Conservation (phyloP, 2,797 vertebrate genomes). For the Thripadectes ignobilis region DNA sequence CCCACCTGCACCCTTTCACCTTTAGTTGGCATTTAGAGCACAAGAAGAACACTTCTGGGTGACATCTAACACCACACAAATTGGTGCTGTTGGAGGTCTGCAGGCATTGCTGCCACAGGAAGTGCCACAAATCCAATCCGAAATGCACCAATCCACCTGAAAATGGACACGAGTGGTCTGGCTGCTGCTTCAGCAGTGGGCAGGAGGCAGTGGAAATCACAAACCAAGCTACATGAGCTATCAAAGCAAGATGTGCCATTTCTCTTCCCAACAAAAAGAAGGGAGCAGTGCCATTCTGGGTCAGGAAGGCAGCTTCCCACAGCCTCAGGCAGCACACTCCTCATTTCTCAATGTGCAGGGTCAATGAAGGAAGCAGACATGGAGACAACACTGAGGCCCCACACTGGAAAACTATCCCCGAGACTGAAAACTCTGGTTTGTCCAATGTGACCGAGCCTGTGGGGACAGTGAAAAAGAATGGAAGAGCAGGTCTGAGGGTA, state of each 20-base stretch:
- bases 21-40: background rate
- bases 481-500: background rate
- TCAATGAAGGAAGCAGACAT: background rate
- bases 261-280: background rate
- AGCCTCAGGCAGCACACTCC: background rate
- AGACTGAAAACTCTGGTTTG: background rate
- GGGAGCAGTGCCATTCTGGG: background rate
- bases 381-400: background rate
- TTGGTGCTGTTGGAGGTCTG: background rate
- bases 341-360: background rate
- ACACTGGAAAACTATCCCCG: fast-evolving
- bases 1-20: background rate
- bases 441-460: fast-evolving
- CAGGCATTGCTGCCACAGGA: background rate
- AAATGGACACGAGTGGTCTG: background rate
- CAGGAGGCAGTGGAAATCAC: background rate
- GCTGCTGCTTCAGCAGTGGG: background rate
- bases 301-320: background rate
- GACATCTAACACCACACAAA: fast-evolving
- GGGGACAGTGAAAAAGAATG: background rate
- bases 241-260: background rate
- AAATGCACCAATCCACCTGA: background rate
- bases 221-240: background rate
- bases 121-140: no score
- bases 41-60: background rate